Conservation (phyloP, 2,797 vertebrate species). For the Crypturellus tataupa region DNA sequence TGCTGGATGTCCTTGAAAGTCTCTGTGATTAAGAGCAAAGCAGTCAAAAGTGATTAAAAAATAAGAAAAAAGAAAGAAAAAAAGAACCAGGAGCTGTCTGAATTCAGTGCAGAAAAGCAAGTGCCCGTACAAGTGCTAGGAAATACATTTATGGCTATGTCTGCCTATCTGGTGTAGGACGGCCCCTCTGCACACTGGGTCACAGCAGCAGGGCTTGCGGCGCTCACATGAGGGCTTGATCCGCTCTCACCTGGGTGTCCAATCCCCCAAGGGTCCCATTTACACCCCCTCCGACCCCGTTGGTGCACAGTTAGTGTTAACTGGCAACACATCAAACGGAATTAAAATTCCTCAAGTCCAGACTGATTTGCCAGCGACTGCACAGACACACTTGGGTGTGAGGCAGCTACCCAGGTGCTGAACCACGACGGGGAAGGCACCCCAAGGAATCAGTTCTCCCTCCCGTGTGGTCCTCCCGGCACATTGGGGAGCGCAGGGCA, state of each 20-base stretch:
- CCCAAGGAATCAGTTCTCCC: slow-evolving; percentile 53
- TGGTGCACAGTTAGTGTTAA: background rate
- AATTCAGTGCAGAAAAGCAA: background rate
- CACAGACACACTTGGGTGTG: background rate
- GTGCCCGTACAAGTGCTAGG: background rate
- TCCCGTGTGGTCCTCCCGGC: slow-evolving; percentile 55
- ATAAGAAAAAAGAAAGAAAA: too few relatives aligned
- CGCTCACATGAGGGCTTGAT: background rate
- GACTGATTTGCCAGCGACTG: background rate
- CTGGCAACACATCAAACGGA: background rate
- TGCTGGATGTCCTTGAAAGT: background rate
- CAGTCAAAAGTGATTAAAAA: background rate
- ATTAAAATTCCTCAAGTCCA: background rate
- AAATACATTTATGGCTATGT: background rate
- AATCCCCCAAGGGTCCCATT: background rate
- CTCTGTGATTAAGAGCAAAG: background rate
- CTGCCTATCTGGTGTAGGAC: background rate
- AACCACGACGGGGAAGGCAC: slow-evolving; percentile 36
- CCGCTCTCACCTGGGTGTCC: background rate
- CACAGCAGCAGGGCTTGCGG: background rate
- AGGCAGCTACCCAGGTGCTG: background rate
- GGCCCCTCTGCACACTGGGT: background rate
- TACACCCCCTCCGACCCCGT: too few relatives aligned
- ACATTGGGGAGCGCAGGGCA: slow-evolving; percentile 53
- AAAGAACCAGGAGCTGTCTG: background rate